Conservation (phyloP, 2,888 invertebrate genomes). For the Cephus spinipes region DNA sequence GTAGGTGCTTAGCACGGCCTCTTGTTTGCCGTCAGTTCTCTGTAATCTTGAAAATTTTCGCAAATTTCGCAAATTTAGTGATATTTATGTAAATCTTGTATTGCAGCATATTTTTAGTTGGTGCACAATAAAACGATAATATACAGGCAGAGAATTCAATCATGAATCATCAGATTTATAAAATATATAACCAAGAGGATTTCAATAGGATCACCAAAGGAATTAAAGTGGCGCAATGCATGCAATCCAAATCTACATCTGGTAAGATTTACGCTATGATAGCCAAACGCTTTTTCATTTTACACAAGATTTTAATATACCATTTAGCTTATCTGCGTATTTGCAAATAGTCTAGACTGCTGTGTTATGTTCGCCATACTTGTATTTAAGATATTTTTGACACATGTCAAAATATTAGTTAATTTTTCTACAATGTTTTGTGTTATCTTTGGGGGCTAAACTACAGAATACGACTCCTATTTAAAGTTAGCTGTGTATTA, state of each 20-base stretch:
- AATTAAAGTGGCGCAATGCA: slow-evolving; percentile 72
- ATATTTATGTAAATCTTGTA: background rate
- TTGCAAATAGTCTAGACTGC: background rate
- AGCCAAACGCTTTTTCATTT: background rate
- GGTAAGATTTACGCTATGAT: slow-evolving; percentile 60
- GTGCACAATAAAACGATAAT: background rate
- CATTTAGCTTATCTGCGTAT: background rate
- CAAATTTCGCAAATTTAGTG: background rate
- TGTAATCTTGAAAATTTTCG: background rate
- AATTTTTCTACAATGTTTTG: background rate
- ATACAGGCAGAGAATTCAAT: slow-evolving; percentile 6
- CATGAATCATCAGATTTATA: slow-evolving; percentile 63
- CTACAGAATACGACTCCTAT: no score
- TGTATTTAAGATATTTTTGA: background rate
- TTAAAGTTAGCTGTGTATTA: no score
- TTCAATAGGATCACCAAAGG: slow-evolving; percentile 70
- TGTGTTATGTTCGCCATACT: background rate
- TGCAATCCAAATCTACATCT: slow-evolving; percentile 70
- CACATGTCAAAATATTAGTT: background rate
- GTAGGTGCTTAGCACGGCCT: background rate
- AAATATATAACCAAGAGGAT: slow-evolving; percentile 69
- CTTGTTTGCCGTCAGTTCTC: background rate
- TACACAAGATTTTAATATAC: background rate
- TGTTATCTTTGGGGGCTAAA: background rate
- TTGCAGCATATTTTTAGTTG: slow-evolving; percentile 1